These are phyloP conservation scores for Eilema depressum DNA, from an alignment of 2,888 invertebrate species.

Conservation along the genomic window DNA sequence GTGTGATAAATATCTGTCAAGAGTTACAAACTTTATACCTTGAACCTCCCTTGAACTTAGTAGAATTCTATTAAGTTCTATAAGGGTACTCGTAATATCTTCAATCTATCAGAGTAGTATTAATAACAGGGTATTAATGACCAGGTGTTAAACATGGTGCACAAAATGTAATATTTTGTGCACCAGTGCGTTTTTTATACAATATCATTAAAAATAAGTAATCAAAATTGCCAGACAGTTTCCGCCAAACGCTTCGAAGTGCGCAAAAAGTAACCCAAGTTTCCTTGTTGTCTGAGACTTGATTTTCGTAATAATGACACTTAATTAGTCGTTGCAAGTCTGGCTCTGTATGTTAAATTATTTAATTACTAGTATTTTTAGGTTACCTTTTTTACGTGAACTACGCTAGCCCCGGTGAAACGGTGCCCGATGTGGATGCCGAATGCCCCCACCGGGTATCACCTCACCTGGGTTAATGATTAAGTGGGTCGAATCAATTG, in stretches of 20 bases:
- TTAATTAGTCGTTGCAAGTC: no score
- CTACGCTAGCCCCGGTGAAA: background rate
- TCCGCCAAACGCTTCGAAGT: background rate
- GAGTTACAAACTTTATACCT: background rate
- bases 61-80: background rate
- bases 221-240: background rate
- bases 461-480: no score
- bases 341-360: background rate
- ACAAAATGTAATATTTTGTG: background rate
- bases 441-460: no score
- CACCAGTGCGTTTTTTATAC: background rate
- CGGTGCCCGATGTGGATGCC: no score
- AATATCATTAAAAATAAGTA: background rate
- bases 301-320: background rate
- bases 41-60: no score
- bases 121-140: no score
- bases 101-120: no score
- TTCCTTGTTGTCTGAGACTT: background rate
- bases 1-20: background rate
- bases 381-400: background rate
- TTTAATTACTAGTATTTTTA: background rate
- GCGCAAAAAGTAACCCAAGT: background rate
- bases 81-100: no score
- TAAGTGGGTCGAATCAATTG: no score
- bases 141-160: no score